Conservation (phyloP, 2,888 invertebrate genomes). For the Acanthacorydalis orientalis region DNA sequence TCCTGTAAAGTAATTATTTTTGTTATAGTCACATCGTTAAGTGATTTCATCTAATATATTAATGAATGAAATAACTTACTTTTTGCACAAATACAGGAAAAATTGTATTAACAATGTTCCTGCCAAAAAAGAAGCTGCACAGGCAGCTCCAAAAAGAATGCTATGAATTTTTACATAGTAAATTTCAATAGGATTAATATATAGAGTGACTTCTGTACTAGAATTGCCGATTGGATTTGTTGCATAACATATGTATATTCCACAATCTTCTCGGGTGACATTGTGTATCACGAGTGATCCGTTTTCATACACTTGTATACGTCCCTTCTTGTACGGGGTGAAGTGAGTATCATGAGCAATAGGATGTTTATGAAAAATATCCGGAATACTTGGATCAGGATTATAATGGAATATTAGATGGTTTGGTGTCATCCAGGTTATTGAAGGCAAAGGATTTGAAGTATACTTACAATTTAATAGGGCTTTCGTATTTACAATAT, state of each 20-base stretch:
- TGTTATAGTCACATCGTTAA: not conserved
- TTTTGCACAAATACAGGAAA: slow-evolving; percentile 48
- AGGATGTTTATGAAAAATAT: slow-evolving; percentile 50
- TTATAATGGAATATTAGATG: slow-evolving; percentile 60
- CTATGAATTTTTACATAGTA: slow-evolving; percentile 71
- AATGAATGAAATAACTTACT: slow-evolving; percentile 32
- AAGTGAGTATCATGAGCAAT: slow-evolving; percentile 37
- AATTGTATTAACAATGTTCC: slow-evolving; percentile 67
- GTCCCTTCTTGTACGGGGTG: slow-evolving; percentile 24
- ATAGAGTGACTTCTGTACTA: slow-evolving; percentile 56
- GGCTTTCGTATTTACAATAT: slow-evolving; percentile 47
- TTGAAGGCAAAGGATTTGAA: slow-evolving; percentile 61
- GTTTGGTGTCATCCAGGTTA: slow-evolving; percentile 74
- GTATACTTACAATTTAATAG: slow-evolving; percentile 59
- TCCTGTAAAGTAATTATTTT: slow-evolving; percentile 32
- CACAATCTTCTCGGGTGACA: slow-evolving; percentile 63
- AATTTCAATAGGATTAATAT: slow-evolving; percentile 74
- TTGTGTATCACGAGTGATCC: slow-evolving; percentile 60
- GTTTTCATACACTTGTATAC: slow-evolving; percentile 53
- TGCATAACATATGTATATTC: slow-evolving; percentile 72
- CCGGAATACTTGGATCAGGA: slow-evolving; percentile 48
- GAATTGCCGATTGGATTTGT: slow-evolving; percentile 68
- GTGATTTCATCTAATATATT: not conserved
- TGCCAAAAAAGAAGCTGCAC: slow-evolving; percentile 63
- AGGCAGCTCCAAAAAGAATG: slow-evolving; percentile 61